Conservation (phyloP, 1,140 invertebrate species). For the Colletes gigas region DNA sequence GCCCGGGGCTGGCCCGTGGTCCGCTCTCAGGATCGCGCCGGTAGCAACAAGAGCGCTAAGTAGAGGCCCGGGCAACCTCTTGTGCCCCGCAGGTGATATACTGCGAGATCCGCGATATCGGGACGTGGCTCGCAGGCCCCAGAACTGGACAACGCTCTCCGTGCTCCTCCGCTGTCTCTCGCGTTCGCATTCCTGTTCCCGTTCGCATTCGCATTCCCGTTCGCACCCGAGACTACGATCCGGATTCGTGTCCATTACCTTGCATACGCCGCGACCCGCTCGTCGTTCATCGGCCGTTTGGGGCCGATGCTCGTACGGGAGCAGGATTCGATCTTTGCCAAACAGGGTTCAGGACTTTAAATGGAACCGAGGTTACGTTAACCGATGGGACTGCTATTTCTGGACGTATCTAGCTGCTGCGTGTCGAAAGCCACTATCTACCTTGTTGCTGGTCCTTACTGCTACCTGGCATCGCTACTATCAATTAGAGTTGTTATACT, state of each 20-base stretch:
- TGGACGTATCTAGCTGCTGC: no score
- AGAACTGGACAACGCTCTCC: slow-evolving; percentile 25
- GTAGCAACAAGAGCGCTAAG: slow-evolving; percentile 65
- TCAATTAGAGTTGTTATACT: no score
- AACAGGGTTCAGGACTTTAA: background rate
- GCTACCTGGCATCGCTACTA: no score
- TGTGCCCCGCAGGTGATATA: slow-evolving; percentile 73
- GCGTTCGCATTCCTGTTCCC: slow-evolving; percentile 28
- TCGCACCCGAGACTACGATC: slow-evolving; percentile 53
- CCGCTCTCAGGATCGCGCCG: slow-evolving; percentile 54
- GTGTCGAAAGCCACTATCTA: no score
- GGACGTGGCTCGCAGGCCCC: slow-evolving; percentile 46
- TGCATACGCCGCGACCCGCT: slow-evolving; percentile 60
- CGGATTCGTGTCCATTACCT: slow-evolving; percentile 68
- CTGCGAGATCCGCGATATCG: slow-evolving; percentile 77
- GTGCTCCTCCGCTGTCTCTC: slow-evolving; percentile 1
- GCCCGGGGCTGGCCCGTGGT: slow-evolving; percentile 54
- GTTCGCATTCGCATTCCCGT: slow-evolving; percentile 33
- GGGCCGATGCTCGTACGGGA: slow-evolving; percentile 22
- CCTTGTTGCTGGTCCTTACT: no score
- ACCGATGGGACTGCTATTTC: background rate
- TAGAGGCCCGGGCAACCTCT: slow-evolving; percentile 56
- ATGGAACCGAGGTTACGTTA: background rate
- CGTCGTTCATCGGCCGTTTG: slow-evolving; percentile 52
- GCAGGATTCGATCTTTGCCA: slow-evolving; percentile 18